A percentile compares a stretch with the other conserved stretches of the same genome.
phyloP scores from a whole-genome alignment of 2,888 invertebrate species.

The Tenodera sinensis region DNA sequence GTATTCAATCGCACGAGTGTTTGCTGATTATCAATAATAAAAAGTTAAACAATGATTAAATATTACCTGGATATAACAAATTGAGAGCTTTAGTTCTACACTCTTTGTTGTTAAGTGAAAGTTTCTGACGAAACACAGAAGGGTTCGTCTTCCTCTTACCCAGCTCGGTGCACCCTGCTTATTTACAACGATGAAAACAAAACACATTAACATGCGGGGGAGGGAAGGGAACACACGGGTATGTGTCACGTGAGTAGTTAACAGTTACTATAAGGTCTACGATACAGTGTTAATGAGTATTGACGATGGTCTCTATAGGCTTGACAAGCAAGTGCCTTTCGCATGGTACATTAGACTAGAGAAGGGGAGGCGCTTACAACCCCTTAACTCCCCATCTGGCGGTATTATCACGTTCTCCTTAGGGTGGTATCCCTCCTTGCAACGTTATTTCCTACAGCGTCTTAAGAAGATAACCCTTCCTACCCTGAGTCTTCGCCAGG shows the following conservation, averaged over 20 bases:
- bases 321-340: conserved; percentile 2
- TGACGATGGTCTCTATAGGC: conserved; percentile 7
- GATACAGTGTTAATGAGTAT: conserved; percentile 10
- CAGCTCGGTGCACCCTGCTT: neutral
- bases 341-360: neutral
- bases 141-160: neutral
- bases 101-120: neutral
- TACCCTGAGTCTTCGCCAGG: neutral
- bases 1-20: too few species aligned
- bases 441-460: conserved; percentile 1
- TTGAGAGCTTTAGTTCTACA: too few species aligned
- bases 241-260: neutral
- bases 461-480: conserved; percentile 10
- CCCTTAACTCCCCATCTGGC: conserved; percentile 19
- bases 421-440: neutral
- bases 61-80: too few species aligned
- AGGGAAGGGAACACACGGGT: neutral
- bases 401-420: conserved; percentile 17
- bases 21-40: too few species aligned
- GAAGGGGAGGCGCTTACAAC: conserved; percentile 1
- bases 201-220: neutral
- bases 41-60: too few species aligned
- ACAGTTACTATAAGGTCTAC: conserved; percentile 13
- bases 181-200: neutral
- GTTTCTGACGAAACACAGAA: neutral